Evolutionary conservation across 2,113 vertebrate genomes (phyloP).

Genomic region (Muscicapa adusta): DNA sequence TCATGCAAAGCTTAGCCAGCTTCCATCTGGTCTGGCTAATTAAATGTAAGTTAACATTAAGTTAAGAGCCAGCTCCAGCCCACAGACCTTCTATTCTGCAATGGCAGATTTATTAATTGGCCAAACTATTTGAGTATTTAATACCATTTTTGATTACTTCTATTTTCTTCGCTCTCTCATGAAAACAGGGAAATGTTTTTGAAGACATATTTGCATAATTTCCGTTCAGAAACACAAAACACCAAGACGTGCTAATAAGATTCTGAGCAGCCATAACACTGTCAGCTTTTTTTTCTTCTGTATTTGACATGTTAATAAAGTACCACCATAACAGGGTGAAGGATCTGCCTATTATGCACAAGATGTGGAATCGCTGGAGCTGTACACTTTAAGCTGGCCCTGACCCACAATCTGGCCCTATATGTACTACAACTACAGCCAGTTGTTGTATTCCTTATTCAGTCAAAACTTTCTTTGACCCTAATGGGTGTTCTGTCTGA

Average conservation of each 20-base stretch:
- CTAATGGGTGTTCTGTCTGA: background rate
- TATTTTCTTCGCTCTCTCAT: slow-evolving; percentile 35
- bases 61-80: slow-evolving; percentile 13
- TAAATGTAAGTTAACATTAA: slow-evolving; percentile 55
- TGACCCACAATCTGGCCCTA: slow-evolving; percentile 52
- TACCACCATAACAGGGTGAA: background rate
- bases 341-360: slow-evolving; percentile 39
- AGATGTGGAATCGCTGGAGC: slow-evolving; percentile 9
- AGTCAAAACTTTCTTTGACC: slow-evolving; percentile 52
- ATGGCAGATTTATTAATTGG: slow-evolving; percentile 13
- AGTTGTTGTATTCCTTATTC: slow-evolving; percentile 48
- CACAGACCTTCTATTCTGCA: background rate
- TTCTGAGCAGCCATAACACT: background rate
- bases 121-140: background rate
- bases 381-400: slow-evolving; percentile 3
- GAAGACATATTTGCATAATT: slow-evolving; percentile 54
- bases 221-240: slow-evolving; percentile 55
- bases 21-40: slow-evolving; percentile 57
- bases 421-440: slow-evolving; percentile 43
- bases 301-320: slow-evolving; percentile 36
- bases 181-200: slow-evolving; percentile 59
- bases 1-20: slow-evolving; percentile 19
- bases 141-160: slow-evolving; percentile 52
- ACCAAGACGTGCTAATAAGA: background rate
- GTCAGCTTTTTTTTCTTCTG: background rate